Evolutionary conservation across 2,113 vertebrate genomes (phyloP).

Genomic region (Pollimyrus isidori): DNA sequence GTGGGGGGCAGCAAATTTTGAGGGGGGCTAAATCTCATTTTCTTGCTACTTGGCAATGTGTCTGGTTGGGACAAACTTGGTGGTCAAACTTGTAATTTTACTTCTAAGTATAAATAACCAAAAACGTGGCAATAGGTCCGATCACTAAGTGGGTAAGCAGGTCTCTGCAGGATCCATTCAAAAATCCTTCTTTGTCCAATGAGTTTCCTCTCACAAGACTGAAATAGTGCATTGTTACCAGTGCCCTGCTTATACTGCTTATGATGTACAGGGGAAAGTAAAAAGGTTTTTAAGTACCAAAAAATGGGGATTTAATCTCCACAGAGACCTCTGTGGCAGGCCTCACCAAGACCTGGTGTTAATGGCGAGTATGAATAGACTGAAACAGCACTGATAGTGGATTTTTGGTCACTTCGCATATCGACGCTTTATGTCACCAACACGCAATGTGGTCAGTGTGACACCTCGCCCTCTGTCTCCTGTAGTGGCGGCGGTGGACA

Average conservation of each 20-base stretch:
- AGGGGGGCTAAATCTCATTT: not conserved
- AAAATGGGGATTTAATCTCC: constrained; percentile 22
- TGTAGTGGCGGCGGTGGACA: not conserved
- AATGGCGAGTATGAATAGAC: not conserved
- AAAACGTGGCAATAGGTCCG: not conserved
- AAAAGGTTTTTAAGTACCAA: constrained; percentile 11
- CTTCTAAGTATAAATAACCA: not conserved
- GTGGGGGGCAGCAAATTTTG: not conserved
- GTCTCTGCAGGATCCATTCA: not conserved
- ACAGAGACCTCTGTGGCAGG: not conserved
- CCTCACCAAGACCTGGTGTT: not conserved
- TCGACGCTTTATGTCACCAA: not conserved
- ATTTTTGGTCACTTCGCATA: not conserved
- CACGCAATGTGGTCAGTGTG: not conserved
- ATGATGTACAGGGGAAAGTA: not conserved
- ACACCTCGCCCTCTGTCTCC: not conserved
- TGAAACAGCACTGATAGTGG: not conserved
- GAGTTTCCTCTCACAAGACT: not conserved
- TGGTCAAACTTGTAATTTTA: not conserved
- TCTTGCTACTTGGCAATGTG: not conserved
- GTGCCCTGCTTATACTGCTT: not conserved
- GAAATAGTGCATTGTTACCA: not conserved
- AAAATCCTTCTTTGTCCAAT: not conserved
- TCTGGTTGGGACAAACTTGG: not conserved
- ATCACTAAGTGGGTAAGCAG: not conserved